phyloP scores from a whole-genome alignment of 2,888 invertebrate genomes.

The Yponomeuta cagnagella region DNA sequence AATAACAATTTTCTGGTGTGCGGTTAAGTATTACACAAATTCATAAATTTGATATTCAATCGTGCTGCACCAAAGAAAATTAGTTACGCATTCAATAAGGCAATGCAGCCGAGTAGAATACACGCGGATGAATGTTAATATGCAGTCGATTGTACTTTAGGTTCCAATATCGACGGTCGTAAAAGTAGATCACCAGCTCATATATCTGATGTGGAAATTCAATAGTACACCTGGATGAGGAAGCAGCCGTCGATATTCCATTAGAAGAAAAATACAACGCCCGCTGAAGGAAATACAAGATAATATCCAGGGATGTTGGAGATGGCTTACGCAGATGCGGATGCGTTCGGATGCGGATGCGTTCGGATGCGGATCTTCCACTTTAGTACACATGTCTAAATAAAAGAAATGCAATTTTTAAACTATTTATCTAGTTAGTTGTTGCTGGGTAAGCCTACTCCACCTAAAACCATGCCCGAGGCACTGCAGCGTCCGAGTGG shows the following conservation, averaged over 20 bases:
- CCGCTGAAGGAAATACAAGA: not conserved
- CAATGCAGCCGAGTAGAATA: too few species aligned
- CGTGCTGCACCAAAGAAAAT: too few species aligned
- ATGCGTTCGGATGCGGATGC: not conserved
- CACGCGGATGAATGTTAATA: too few species aligned
- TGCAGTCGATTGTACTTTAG: too few species aligned
- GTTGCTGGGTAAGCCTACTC: too few species aligned
- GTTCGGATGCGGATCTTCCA: not conserved
- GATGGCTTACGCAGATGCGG: not conserved
- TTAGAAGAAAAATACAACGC: not conserved
- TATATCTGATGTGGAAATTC: not conserved
- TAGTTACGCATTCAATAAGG: too few species aligned
- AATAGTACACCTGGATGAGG: not conserved
- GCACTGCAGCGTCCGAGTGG: too few species aligned
- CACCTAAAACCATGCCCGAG: too few species aligned
- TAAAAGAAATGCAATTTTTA: not conserved
- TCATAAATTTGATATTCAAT: too few species aligned
- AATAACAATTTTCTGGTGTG: too few species aligned
- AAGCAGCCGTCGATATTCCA: not conserved
- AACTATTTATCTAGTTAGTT: too few species aligned
- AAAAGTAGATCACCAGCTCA: not conserved
- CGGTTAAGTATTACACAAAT: too few species aligned
- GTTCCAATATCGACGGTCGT: not conserved
- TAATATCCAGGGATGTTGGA: not conserved
- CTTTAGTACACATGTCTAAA: not conserved